Evolutionary conservation across 64 coral and sea anemone species (phyloP), one percentile per base, ranked within the genome.

Genomic region (Hydrozoanthus tunicans): DNA sequence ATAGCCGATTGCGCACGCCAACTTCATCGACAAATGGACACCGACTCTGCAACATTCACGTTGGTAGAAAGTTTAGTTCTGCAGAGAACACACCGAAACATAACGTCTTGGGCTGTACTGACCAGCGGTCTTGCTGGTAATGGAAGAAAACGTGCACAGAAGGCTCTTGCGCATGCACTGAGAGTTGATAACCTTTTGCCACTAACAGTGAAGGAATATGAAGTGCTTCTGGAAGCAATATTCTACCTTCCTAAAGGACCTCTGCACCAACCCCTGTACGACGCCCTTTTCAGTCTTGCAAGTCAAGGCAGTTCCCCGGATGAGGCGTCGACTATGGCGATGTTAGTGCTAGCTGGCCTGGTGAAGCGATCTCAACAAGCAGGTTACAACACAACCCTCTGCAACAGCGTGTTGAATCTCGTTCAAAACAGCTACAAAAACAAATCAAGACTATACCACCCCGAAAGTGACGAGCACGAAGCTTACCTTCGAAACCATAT

Each of bases 281-380:
- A 98, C 54, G 96, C 93, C 2, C 75, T 98, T 17, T 52, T 92
- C 6, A 59, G 81, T 27, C 80, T 81, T 0, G 88, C 86, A 62
- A 58, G 53, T 12, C 62, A 91, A 43, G 60, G 78, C 51, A 79
- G 69, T 0, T 86, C 86, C 56, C 85, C 61, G 53, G 86, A 79
- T 7, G 72, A 94, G 53, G 32, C 90, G 0, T 81, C 93, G 1
- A 59, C 76, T 58, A 92, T 89, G 53, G 73, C 96, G 4, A 98
- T 98, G 96, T 57, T 98, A 56, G 96, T 94, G 3, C 67, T 98
- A 54, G 11, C 90, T 51, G 93, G 93, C 25, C 75, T 98, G 3
- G 57, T 70, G 54, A 75, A 90, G 9, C 93, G 91, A 76, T 73
- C 86, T 13, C 60, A 98, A 15, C 82, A 54, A 9, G 90, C 96